These are phyloP conservation scores for Taeniopygia guttata DNA, from an alignment of 2,797 vertebrate species.

Conservation along the genomic window DNA sequence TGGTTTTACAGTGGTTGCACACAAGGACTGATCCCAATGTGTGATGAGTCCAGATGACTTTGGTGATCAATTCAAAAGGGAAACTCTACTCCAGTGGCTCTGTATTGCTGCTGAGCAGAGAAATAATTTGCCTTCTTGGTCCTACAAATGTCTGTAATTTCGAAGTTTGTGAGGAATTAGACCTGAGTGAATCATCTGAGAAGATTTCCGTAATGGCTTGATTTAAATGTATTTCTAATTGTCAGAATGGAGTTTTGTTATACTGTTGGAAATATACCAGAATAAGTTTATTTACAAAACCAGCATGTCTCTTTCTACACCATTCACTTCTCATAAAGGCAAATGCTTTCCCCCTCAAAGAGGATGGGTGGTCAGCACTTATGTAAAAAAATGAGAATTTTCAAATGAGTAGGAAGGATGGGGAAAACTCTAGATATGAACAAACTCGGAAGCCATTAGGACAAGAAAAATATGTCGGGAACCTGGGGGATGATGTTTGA, in stretches of 20 bases:
- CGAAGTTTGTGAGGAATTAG: neutral
- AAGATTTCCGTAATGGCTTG: neutral
- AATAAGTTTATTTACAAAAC: neutral
- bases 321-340: neutral
- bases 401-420: neutral
- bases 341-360: fast-evolving
- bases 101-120: neutral
- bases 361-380: neutral
- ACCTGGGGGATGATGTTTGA: neutral
- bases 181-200: neutral
- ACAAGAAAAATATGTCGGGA: neutral
- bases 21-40: fast-evolving
- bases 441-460: neutral
- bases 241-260: neutral
- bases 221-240: neutral
- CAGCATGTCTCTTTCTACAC: neutral
- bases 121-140: neutral
- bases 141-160: neutral
- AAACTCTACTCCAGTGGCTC: neutral
- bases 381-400: neutral
- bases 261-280: neutral
- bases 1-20: neutral
- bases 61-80: neutral
- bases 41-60: neutral
- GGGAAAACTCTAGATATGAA: neutral